Conservation (phyloP, 2,113 vertebrate genomes). For the Rhabdomys dilectus region DNA sequence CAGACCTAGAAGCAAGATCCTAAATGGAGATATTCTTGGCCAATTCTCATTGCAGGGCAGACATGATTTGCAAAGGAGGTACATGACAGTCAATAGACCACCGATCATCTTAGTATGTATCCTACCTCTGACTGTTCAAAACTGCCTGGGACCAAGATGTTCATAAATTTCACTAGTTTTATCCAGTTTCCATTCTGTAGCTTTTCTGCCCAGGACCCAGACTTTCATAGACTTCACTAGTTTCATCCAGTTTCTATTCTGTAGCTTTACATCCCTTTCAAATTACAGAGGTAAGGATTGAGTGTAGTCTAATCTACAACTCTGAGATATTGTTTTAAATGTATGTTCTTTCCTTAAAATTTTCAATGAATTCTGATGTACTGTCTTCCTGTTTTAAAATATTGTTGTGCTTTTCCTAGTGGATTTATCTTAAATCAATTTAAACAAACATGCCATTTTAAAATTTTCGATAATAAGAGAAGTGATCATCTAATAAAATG, state of each 20-base stretch:
- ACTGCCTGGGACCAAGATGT: neutral
- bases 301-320: neutral
- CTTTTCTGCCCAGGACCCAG: neutral
- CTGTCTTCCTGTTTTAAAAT: conserved; percentile 19
- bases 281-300: conserved; percentile 34
- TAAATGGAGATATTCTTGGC: neutral
- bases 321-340: conserved; percentile 35
- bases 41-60: neutral
- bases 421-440: conserved; percentile 59
- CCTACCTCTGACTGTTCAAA: neutral
- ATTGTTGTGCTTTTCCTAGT: neutral
- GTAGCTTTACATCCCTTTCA: neutral
- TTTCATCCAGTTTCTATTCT: neutral
- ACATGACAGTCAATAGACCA: neutral
- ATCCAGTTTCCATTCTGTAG: no score
- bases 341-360: neutral
- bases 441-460: conserved; percentile 2
- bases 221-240: neutral
- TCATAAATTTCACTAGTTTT: neutral
- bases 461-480: conserved; percentile 62
- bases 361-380: neutral
- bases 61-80: neutral
- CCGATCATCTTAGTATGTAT: neutral
- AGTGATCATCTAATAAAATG: conserved; percentile 41
- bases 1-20: neutral